Conservation (phyloP, 2,797 vertebrate species). For the Vipera latastei region DNA sequence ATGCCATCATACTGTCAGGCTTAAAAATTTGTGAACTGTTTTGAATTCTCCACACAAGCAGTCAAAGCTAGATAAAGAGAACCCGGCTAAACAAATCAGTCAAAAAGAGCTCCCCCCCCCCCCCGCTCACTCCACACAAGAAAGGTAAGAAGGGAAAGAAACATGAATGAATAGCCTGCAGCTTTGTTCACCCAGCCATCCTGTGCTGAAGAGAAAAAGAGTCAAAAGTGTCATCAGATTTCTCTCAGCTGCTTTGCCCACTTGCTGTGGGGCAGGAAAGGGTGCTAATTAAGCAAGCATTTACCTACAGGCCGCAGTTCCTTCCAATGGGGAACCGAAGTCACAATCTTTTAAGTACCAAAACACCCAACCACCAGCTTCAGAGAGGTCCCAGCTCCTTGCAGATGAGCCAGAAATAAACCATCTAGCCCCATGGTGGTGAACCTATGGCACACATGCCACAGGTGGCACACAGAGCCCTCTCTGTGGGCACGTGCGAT, state of each 20-base stretch:
- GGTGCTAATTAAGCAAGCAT: neutral
- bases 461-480: too few relatives aligned
- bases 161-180: neutral
- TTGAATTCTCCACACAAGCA: neutral
- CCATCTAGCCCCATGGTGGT: neutral
- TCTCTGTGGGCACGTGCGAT: too few relatives aligned
- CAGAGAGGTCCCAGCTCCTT: neutral
- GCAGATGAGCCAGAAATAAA: neutral
- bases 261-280: neutral
- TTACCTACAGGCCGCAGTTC: neutral
- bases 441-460: too few relatives aligned
- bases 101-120: neutral
- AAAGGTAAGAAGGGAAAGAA: neutral
- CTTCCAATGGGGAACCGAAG: neutral
- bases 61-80: neutral
- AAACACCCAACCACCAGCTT: neutral
- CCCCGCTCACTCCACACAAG: neutral
- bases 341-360: neutral
- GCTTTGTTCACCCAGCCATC: neutral
- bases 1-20: neutral
- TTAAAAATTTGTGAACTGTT: neutral
- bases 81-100: neutral
- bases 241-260: neutral
- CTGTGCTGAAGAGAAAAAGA: neutral
- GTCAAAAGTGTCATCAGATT: neutral